Base-by-base conservation (phyloP, 2,113 vertebrate genomes). In the Burhinus bistriatus region DNA sequence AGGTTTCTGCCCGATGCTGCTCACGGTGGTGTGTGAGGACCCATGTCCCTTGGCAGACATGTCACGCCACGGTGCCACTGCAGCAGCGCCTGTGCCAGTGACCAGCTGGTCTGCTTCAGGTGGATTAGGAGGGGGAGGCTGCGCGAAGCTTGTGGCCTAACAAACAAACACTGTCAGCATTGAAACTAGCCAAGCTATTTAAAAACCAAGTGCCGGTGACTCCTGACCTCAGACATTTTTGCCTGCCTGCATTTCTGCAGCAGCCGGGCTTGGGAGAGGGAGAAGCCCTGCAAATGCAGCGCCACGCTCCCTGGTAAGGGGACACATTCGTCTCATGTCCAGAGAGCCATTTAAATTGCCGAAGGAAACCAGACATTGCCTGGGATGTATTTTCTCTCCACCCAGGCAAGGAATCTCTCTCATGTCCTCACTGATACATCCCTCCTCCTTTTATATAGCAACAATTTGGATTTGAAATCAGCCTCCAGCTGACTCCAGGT, bases 31-130 rank as follows among this genome's bases (percentile, higher is more conserved):
- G 1, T 8, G 17, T 51, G 42, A 51, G 61, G 62, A 52, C 3
- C 45, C 0, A 0, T 47, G 38, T 51, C 66, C 75, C 71, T 42
- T 25, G 23, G 68, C 9, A 27, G 59, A 36, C 7, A 3, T 29
- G 34, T 11, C 71, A 51, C 23, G 1, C 26, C 3, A 0, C 1
- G 7, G n/a, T 75, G 83, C 21, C 59, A 73, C 45, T 5, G 2
- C 55, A 20, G 72, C 73, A 27, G 36, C 0, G 0, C 26, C 58
- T 4, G 23, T 32, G 83, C 59, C 77, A 12, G 80, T 5, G 0
- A 23, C 72, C 78, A 59, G 62, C 80, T 87, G 83, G 27, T 54
- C 55, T 19, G 70, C 77, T 89, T 30, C 75, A 61, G 88, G 71
- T 83, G 66, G 54, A 25, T 9, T 1, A 61, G 44, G 54, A 83